Conservation (phyloP, 2,797 vertebrate species). For the Emydoidea blandingii region DNA sequence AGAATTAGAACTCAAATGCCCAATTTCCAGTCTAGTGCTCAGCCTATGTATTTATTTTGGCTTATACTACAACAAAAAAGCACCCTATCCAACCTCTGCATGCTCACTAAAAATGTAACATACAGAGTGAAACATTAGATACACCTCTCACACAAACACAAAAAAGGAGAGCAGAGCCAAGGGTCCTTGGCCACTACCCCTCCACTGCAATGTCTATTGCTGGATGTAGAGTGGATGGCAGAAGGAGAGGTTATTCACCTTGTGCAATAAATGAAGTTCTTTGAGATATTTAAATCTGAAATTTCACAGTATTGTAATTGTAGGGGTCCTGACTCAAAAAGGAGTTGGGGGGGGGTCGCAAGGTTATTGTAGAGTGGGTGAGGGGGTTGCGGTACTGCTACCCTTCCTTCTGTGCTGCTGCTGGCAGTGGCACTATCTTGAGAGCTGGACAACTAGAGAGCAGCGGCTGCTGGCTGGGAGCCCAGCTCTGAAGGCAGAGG, state of each 20-base stretch:
- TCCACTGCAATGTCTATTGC: neutral
- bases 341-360: too few species aligned
- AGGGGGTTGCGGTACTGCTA: too few species aligned
- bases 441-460: too few species aligned
- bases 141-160: neutral
- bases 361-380: too few species aligned
- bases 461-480: too few species aligned
- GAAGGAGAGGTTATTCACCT: neutral
- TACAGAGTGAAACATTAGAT: neutral
- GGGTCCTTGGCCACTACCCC: neutral
- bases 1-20: neutral
- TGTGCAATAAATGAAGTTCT: neutral
- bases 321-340: too few species aligned
- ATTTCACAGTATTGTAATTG: too few species aligned
- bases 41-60: neutral
- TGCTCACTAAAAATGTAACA: neutral
- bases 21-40: neutral
- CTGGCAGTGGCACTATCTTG: too few species aligned
- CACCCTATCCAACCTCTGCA: neutral
- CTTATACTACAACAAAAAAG: neutral
- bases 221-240: neutral
- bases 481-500: too few species aligned
- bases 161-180: neutral
- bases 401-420: too few species aligned
- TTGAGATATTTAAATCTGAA: neutral